phyloP scores from a whole-genome alignment of 2,888 invertebrate species.

The Branchipolynoe longqiensis region DNA sequence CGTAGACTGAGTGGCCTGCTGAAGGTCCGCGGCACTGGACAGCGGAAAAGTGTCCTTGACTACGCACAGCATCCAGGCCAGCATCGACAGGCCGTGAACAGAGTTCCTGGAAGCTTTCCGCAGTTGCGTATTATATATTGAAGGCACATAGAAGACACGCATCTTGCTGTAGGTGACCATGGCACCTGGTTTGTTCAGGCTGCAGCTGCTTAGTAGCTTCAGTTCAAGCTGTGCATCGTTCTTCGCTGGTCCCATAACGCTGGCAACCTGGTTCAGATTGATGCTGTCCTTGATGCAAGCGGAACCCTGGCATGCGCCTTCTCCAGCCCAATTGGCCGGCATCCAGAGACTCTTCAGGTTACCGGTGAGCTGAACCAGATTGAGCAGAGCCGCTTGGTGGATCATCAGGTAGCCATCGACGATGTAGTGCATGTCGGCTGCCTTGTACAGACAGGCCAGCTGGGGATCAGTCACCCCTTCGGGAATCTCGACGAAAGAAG shows the following conservation, averaged over 20 bases:
- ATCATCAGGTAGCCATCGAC: conserved; percentile 29
- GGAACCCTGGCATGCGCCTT: not conserved
- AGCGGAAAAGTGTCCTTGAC: not conserved
- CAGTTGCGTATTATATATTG: not conserved
- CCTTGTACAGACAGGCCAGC: conserved; percentile 25
- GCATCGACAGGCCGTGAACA: not conserved
- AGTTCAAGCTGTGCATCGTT: not conserved
- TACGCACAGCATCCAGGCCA: not conserved
- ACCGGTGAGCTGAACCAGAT: not conserved
- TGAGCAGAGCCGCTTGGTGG: not conserved
- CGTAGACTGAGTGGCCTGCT: not conserved
- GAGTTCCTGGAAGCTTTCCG: not conserved
- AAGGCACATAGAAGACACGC: conserved; percentile 7
- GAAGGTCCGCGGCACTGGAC: not conserved
- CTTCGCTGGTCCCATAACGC: not conserved
- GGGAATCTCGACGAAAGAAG: conserved; percentile 5
- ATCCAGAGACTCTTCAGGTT: not conserved
- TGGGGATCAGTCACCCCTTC: not conserved
- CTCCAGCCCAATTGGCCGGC: not conserved
- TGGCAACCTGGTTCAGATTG: not conserved
- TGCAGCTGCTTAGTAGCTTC: not conserved
- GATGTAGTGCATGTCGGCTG: conserved; percentile 43
- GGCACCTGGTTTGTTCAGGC: not conserved
- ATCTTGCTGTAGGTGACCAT: not conserved
- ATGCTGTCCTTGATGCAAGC: not conserved